Conservation (phyloP, 2,797 vertebrate species). For the Anguilla megastoma region DNA sequence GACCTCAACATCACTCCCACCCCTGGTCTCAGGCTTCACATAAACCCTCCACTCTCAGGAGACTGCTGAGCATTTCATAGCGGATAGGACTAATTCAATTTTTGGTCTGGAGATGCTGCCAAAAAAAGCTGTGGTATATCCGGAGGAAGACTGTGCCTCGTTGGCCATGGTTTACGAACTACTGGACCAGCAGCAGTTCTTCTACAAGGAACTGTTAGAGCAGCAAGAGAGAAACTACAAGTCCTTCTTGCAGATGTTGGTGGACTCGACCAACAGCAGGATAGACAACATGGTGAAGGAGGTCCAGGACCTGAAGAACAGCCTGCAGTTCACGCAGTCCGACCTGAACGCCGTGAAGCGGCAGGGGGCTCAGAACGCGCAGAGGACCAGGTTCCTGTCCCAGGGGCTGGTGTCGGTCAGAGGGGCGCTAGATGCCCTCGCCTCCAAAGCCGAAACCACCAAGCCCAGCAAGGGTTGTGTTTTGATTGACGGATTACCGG, state of each 20-base stretch:
- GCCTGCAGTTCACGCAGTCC: constrained; percentile 55
- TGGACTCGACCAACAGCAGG: constrained; percentile 65
- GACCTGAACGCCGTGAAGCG: constrained; percentile 66
- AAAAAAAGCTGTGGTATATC: constrained; percentile 57
- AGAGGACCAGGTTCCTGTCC: constrained; percentile 61
- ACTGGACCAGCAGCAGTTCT: constrained; percentile 71
- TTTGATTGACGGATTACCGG: constrained; percentile 38
- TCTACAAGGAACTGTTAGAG: constrained; percentile 68
- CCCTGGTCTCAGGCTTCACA: constrained; percentile 25
- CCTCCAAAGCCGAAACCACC: constrained; percentile 37
- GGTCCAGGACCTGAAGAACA: constrained; percentile 66
- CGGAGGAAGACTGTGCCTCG: constrained; percentile 56
- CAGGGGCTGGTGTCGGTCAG: constrained; percentile 65
- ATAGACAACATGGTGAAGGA: constrained; percentile 68
- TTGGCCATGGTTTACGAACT: constrained; percentile 68
- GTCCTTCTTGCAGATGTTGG: constrained; percentile 70
- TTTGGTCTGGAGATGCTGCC: constrained; percentile 58
- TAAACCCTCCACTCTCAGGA: constrained; percentile 33
- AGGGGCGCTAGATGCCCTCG: constrained; percentile 59
- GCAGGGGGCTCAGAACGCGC: constrained; percentile 57
- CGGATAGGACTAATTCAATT: constrained; percentile 12
- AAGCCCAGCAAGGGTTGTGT: constrained; percentile 38
- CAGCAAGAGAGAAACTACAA: constrained; percentile 72
- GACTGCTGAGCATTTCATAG: constrained; percentile 32
- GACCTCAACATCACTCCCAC: constrained; percentile 37